Conservation (phyloP, 2,113 vertebrate genomes). For the Morphnarchus princeps region DNA sequence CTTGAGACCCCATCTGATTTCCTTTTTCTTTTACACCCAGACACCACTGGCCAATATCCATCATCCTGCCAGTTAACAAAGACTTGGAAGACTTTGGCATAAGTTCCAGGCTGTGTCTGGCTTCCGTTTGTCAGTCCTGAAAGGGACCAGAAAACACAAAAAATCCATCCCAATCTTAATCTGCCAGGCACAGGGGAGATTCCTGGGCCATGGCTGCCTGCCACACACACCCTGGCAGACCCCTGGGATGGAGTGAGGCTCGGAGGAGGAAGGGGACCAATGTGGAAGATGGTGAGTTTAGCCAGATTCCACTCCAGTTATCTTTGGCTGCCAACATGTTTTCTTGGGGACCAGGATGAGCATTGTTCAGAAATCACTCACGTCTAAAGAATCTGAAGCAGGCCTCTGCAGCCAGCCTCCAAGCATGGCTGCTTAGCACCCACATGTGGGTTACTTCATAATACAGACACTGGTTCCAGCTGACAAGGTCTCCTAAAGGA, state of each 20-base stretch:
- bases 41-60: background rate
- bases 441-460: background rate
- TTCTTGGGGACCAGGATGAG: background rate
- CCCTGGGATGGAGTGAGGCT: background rate
- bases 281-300: background rate
- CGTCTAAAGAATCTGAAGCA: background rate
- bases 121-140: background rate
- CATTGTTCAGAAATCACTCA: background rate
- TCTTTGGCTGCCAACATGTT: background rate
- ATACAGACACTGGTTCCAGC: background rate
- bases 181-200: background rate
- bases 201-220: background rate
- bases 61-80: background rate
- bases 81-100: background rate
- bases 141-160: background rate
- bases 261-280: background rate
- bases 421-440: background rate
- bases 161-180: background rate
- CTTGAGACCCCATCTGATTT: background rate
- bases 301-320: background rate
- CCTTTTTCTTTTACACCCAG: background rate
- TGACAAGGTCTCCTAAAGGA: background rate
- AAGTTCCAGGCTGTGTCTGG: background rate
- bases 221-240: background rate
- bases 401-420: background rate